phyloP scores from a whole-genome alignment of 1,140 invertebrate genomes.

The Procambarus virginalis region DNA sequence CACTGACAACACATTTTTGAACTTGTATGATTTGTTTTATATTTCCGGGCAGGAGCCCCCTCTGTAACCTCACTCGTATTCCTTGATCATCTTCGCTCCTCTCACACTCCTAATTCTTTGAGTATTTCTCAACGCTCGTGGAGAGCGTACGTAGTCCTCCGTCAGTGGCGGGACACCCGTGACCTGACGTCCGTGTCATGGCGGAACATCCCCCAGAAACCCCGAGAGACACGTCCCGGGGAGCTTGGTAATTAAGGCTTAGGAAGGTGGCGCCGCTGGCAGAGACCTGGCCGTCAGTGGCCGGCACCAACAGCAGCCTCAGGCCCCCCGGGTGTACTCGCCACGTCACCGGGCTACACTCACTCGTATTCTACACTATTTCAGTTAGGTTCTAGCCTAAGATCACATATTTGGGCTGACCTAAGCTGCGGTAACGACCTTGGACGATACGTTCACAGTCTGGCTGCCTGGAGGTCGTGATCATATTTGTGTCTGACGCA shows the following conservation, averaged over 20 bases:
- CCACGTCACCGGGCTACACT: conserved; percentile 16
- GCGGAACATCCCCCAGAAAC: background rate
- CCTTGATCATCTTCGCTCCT: background rate
- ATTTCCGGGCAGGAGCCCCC: no score
- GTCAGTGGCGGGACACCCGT: background rate
- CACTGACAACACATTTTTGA: background rate
- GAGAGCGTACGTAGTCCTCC: background rate
- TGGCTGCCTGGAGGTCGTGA: conserved; percentile 23
- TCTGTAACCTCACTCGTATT: background rate
- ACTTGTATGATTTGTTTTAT: background rate
- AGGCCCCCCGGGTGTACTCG: background rate
- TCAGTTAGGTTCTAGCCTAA: background rate
- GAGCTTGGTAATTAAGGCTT: conserved; percentile 5
- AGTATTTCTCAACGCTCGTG: background rate
- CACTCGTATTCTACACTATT: background rate
- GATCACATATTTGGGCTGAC: background rate
- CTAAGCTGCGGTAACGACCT: background rate
- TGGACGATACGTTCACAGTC: conserved; percentile 12
- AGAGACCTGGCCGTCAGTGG: background rate
- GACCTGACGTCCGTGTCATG: background rate
- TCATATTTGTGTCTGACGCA: conserved; percentile 72
- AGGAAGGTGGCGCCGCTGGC: conserved; percentile 22
- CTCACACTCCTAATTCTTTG: background rate
- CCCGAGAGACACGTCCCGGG: background rate
- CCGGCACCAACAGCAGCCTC: conserved; percentile 13